Percentiles rank a stretch among this genome's conserved stretches.
These are phyloP conservation scores for Cyclargus thomasi DNA, from an alignment of 1,140 invertebrate genomes.

Conservation along the genomic window DNA sequence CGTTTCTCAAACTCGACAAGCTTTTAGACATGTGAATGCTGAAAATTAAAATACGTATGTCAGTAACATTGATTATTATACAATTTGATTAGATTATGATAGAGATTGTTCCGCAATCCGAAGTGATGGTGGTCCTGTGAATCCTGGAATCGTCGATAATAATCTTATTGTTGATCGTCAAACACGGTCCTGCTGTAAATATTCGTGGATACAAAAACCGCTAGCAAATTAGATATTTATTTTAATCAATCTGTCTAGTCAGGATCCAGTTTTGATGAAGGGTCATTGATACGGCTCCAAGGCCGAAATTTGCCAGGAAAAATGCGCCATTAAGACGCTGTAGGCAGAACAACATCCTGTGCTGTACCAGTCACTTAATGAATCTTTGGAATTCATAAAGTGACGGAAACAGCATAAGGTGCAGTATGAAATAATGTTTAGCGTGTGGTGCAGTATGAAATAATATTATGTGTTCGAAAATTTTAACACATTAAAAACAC, in stretches of 20 bases:
- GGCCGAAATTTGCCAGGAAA: slow-evolving; percentile 14
- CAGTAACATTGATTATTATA: too few species aligned
- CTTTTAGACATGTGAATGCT: too few species aligned
- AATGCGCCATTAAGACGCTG: neutral
- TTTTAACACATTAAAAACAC: too few species aligned
- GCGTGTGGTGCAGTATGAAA: too few species aligned
- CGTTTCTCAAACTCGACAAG: neutral
- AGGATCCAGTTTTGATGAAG: slow-evolving; percentile 7
- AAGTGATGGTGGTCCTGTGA: neutral
- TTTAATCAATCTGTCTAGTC: slow-evolving; percentile 3
- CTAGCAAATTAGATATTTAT: slow-evolving; percentile 16
- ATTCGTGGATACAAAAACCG: slow-evolving; percentile 5
- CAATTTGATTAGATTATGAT: too few species aligned
- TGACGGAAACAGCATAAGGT: too few species aligned
- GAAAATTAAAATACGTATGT: too few species aligned
- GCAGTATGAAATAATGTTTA: too few species aligned
- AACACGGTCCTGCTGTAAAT: neutral
- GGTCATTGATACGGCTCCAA: slow-evolving; percentile 6
- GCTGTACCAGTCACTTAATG: neutral
- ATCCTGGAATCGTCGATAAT: neutral
- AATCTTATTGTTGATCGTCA: slow-evolving; percentile 1
- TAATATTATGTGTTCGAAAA: too few species aligned
- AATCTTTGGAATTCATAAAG: too few species aligned
- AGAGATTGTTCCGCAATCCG: neutral
- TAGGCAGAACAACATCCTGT: neutral